Evolutionary conservation across 2,888 invertebrate species (phyloP).

Genomic region (Pinctada fucata): DNA sequence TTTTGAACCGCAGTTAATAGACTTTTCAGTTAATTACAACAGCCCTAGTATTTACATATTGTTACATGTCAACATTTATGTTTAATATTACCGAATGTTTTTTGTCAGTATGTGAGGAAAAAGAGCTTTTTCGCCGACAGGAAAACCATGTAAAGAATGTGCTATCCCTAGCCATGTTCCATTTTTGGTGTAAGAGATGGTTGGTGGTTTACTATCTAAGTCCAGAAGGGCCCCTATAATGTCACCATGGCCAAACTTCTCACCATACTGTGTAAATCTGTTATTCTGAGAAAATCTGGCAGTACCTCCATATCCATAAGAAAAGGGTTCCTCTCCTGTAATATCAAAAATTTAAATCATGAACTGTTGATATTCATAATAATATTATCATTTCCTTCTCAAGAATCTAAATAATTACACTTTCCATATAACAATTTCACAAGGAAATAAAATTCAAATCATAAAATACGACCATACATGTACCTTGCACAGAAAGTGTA

Average conservation of each 20-base stretch:
- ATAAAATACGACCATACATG: too few relatives aligned
- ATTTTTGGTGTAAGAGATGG: conserved; percentile 89
- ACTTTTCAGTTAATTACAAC: too few relatives aligned
- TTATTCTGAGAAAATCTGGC: conserved; percentile 88
- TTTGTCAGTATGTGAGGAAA: conserved; percentile 94
- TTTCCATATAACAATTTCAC: not conserved
- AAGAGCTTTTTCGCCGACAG: conserved; percentile 83
- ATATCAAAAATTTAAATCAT: conserved; percentile 5
- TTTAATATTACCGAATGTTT: conserved; percentile 81
- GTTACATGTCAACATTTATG: too few relatives aligned
- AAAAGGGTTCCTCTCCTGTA: conserved; percentile 84
- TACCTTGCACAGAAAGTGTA: too few relatives aligned
- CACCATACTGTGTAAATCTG: conserved; percentile 88
- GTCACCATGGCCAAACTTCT: conserved; percentile 86
- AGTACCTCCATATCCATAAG: conserved; percentile 90
- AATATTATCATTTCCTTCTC: too few relatives aligned
- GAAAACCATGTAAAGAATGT: conserved; percentile 83
- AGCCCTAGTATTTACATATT: too few relatives aligned
- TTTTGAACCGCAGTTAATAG: too few relatives aligned
- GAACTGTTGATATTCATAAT: too few relatives aligned
- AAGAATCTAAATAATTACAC: too few relatives aligned
- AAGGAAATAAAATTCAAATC: too few relatives aligned
- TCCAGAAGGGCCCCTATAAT: conserved; percentile 86
- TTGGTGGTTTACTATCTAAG: conserved; percentile 84
- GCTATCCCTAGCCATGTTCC: conserved; percentile 87